Evolutionary conservation across 1,140 invertebrate genomes (phyloP).

Genomic region (Ganaspis sp.): DNA sequence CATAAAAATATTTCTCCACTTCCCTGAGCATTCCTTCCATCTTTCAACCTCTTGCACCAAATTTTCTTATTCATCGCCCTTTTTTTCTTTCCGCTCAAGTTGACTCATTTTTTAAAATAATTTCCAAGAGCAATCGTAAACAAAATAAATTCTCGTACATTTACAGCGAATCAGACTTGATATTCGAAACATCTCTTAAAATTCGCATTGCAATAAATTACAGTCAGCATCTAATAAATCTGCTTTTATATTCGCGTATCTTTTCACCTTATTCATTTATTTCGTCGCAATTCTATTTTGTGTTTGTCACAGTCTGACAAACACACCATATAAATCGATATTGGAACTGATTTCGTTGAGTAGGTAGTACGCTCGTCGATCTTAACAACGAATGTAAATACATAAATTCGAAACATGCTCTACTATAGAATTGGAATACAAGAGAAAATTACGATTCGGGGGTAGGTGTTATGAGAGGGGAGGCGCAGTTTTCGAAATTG

Average conservation of each 20-base stretch:
- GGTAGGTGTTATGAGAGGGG: not conserved
- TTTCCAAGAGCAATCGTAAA: not conserved
- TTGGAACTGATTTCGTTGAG: conserved; percentile 22
- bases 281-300: conserved; percentile 11
- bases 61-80: too few species aligned
- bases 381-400: conserved; percentile 25
- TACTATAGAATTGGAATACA: not conserved
- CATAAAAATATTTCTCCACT: too few species aligned
- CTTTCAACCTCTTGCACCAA: too few species aligned
- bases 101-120: too few species aligned
- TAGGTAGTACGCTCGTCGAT: conserved; percentile 15
- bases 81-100: too few species aligned
- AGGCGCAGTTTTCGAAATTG: not conserved
- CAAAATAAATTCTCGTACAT: not conserved
- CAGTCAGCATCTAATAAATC: not conserved
- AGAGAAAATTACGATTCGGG: not conserved
- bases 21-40: too few species aligned
- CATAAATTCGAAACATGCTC: conserved; percentile 23
- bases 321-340: conserved; percentile 9
- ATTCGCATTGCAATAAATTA: not conserved
- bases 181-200: not conserved
- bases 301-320: not conserved
- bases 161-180: not conserved
- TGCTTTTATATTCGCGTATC: not conserved
- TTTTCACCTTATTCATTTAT: conserved; percentile 10